These are phyloP conservation scores for Amiota communis DNA, from an alignment of 2,888 invertebrate genomes.

Conservation along the genomic window DNA sequence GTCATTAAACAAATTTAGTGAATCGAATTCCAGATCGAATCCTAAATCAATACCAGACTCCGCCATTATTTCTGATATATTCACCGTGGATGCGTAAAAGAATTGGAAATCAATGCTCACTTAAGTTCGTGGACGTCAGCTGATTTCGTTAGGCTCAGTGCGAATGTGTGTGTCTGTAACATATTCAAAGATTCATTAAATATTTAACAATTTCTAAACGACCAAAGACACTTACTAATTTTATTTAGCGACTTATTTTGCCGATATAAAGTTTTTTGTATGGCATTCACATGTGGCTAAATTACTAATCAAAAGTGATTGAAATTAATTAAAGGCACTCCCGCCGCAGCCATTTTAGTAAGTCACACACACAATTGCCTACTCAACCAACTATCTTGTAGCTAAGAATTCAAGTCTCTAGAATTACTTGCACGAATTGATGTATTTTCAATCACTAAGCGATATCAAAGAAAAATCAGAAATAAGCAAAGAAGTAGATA, in stretches of 20 bases:
- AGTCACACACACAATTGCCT: neutral
- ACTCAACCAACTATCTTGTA: neutral
- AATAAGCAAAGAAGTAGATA: neutral
- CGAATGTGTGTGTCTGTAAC: too few relatives aligned
- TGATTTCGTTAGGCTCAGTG: neutral
- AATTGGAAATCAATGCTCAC: neutral
- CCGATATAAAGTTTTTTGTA: too few relatives aligned
- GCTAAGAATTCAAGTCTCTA: neutral
- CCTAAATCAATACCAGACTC: constrained; percentile 80
- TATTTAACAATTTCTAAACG: too few relatives aligned
- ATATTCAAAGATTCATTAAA: too few relatives aligned
- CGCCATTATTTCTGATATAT: constrained; percentile 54
- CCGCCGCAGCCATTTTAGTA: neutral
- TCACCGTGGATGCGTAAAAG: too few relatives aligned
- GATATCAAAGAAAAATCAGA: constrained; percentile 2
- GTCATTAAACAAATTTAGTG: constrained; percentile 64
- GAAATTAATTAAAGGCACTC: constrained; percentile 10
- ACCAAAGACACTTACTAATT: too few relatives aligned
- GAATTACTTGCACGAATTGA: neutral
- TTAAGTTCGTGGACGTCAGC: constrained; percentile 9
- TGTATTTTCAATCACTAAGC: neutral
- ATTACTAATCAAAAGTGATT: constrained; percentile 9
- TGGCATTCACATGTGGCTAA: neutral
- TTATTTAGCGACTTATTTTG: too few relatives aligned
- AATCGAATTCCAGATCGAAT: constrained; percentile 76